Conservation (phyloP, 2,888 invertebrate species). For the Axea sp. region DNA sequence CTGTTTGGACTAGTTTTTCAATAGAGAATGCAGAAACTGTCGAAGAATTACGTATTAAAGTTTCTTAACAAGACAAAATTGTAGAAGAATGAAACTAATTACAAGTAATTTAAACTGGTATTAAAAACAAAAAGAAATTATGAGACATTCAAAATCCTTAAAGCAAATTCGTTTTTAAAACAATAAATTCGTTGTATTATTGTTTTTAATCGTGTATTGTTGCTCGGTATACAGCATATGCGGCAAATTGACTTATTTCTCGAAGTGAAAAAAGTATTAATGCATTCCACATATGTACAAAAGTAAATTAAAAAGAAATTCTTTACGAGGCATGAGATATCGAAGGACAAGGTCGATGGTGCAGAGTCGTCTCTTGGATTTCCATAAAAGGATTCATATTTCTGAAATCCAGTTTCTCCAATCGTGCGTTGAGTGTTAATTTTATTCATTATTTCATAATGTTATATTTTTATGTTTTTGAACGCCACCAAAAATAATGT, state of each 20-base stretch:
- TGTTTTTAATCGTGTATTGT: too few relatives aligned
- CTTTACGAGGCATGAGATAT: constrained; percentile 7
- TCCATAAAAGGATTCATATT: constrained; percentile 25
- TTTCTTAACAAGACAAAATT: constrained; percentile 3
- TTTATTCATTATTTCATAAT: too few relatives aligned
- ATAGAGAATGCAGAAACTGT: constrained; percentile 1
- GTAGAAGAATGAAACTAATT: constrained; percentile 1
- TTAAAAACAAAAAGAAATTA: background rate
- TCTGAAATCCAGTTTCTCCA: constrained; percentile 5
- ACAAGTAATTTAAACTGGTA: background rate
- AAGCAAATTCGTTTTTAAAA: too few relatives aligned
- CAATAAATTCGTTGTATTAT: too few relatives aligned
- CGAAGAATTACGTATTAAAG: background rate
- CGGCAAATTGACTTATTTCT: too few relatives aligned
- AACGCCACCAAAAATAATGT: too few relatives aligned
- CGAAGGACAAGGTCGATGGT: constrained; percentile 8
- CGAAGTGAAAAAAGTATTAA: too few relatives aligned
- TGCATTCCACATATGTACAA: background rate
- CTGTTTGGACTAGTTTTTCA: constrained; percentile 19
- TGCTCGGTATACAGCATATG: too few relatives aligned
- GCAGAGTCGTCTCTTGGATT: constrained; percentile 1
- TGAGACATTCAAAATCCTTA: too few relatives aligned
- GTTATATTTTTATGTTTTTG: too few relatives aligned
- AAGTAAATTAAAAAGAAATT: constrained; percentile 9
- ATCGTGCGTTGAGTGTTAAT: background rate